These are phyloP conservation scores for Oxytorus armatus DNA, from an alignment of 2,888 invertebrate genomes.

Conservation along the genomic window DNA sequence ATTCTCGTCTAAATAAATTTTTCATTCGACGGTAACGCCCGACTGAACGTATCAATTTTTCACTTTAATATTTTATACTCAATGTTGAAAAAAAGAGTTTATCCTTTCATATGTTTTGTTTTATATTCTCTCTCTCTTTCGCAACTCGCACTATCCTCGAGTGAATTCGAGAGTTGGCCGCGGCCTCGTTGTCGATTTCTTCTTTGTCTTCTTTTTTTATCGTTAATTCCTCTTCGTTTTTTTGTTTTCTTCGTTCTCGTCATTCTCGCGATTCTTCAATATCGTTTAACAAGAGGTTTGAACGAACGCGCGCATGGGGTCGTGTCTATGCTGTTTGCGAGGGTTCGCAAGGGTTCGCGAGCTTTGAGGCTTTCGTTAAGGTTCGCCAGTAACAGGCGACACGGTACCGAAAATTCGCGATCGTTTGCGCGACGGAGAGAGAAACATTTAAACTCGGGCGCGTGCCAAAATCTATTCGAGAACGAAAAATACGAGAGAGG, in stretches of 20 bases:
- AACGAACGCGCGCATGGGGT: slow-evolving; percentile 55
- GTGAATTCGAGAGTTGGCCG: too few relatives aligned
- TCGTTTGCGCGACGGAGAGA: slow-evolving; percentile 22
- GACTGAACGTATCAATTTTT: too few relatives aligned
- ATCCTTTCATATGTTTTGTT: neutral
- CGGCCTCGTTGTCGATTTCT: too few relatives aligned
- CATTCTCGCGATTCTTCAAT: slow-evolving; percentile 59
- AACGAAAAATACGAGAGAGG: slow-evolving; percentile 51
- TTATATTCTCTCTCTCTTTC: neutral
- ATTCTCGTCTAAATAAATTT: too few relatives aligned
- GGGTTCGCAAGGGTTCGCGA: slow-evolving; percentile 25
- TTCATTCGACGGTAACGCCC: too few relatives aligned
- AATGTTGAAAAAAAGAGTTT: neutral
- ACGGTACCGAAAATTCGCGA: slow-evolving; percentile 36
- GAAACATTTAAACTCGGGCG: slow-evolving; percentile 51
- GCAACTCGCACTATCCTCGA: neutral
- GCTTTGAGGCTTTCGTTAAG: slow-evolving; percentile 55
- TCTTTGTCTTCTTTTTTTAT: slow-evolving; percentile 27
- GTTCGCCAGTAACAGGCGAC: slow-evolving; percentile 59
- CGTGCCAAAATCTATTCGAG: slow-evolving; percentile 67
- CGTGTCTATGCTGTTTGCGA: slow-evolving; percentile 47
- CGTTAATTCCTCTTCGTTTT: slow-evolving; percentile 40
- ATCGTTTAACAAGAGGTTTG: slow-evolving; percentile 58
- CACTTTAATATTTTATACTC: too few relatives aligned
- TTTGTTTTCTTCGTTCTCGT: slow-evolving; percentile 43